Evolutionary conservation across 2,113 vertebrate species (phyloP).

Genomic region (Rallus limicola): DNA sequence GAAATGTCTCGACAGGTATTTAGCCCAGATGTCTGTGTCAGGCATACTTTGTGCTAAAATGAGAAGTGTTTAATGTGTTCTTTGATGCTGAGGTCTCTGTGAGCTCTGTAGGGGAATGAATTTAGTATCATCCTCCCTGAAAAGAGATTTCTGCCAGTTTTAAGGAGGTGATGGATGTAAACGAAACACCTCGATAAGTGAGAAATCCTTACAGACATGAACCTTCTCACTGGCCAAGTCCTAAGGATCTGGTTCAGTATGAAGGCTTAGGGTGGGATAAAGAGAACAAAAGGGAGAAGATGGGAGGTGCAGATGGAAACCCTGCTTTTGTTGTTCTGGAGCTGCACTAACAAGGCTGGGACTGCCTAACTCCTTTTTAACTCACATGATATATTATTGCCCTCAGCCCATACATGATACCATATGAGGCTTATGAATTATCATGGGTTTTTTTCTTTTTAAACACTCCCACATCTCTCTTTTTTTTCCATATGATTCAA

Average conservation of each 20-base stretch:
- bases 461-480: fast-evolving
- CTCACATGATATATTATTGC: background rate
- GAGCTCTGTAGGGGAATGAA: background rate
- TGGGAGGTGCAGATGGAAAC: background rate
- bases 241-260: background rate
- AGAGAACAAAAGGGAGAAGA: background rate
- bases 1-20: background rate
- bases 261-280: background rate
- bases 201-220: background rate
- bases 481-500: background rate
- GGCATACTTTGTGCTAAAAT: background rate
- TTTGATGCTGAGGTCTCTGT: background rate
- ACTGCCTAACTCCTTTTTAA: background rate
- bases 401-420: background rate
- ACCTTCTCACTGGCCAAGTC: background rate
- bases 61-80: background rate
- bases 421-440: fast-evolving
- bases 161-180: background rate
- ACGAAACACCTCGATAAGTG: background rate
- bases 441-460: background rate
- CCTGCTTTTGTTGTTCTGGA: background rate
- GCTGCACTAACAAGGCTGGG: background rate
- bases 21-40: background rate
- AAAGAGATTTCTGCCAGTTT: background rate
- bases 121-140: background rate